Evolutionary conservation across 2,113 vertebrate species (phyloP), one percentile per base, ranked within the genome.

Genomic region (Ciconia stormi): DNA sequence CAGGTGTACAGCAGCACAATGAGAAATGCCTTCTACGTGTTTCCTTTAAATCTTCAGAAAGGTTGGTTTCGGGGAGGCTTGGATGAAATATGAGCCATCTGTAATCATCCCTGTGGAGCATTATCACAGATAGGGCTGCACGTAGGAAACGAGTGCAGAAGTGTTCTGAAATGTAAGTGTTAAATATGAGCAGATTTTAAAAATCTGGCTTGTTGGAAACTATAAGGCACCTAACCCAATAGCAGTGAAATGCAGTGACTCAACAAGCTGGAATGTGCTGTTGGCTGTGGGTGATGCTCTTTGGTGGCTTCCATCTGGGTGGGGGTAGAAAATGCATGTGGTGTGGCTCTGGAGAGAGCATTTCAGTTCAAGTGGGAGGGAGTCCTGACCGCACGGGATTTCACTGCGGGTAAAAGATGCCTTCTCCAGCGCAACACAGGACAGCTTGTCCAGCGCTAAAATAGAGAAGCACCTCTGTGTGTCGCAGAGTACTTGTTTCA

Each of bases 1-100:
- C 96, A 96, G 97, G 94, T 96, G 94, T 26, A 26, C 4, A 8
- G 82, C 71, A 55, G 67, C 79, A 90, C 89, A 91, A 93, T 95
- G 93, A 62, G 71, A 62, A 87, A 62, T 2, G 46, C 62, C 46
- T 72, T 74, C 83, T 65, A 65, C 10, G 22, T 72, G 89, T 80
- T 93, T 55, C 82, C 84, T 53, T 88, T n/a, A 16, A 17, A 58
- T 14, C 78, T 47, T 27, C 56, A 13, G 61, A 56, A 23, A 38
- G 52, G 18, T 40, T 78, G 79, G 4, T 7, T 12, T 42, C 7
- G 27, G 53, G 62, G 36, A 59, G 66, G 55, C 56, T 72, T 46
- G 61, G 40, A 19, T 53, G 56, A 6, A 52, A 53, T 17, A 42
- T 10, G 16, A 79, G 53, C 38, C 61, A 3, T 77, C 56, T 40